Evolutionary conservation across 1,140 invertebrate genomes (phyloP), one percentile per base, ranked within the genome.

Genomic region (Drosophila nigromelanica): DNA sequence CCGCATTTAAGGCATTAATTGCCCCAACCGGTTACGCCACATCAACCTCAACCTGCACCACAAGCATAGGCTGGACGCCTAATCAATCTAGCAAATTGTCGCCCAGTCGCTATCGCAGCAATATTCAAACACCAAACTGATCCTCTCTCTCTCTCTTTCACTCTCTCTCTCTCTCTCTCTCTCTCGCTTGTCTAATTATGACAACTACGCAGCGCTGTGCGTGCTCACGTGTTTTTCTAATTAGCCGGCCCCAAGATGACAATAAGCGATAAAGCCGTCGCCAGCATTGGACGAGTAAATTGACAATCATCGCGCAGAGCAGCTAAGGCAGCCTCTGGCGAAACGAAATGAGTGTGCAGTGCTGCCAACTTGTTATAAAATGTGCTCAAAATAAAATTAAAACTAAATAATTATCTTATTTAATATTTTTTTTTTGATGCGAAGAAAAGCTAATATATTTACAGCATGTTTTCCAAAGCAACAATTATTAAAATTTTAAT

Each of bases 11-110:
- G 80, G 62, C 80, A 89, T 89, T 89, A 89, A 89, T 89, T 89
- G 83, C 73, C 52, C 33, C 10, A 89, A 87, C 82, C 79, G 83
- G 82, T 86, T 86, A 18, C 47, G 52, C 21, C 14, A 18, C 10
- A 27, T 8, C 43, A 24, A n/a, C n/a, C 27, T 14, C 37, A 15
- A 8, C 30, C 30, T 43, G 14, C 61, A 54, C 12, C 51, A 48
- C 2, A n/a, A 64, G 37, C 27, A 48, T 33, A 62, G 82, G 75
- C 75, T 60, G 73, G 67, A 74, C 79, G 66, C 61, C 82, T 79
- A 89, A 89, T 89, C 83, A 89, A 89, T 89, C 83, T 89, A 89
- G 83, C 83, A 89, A 89, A 89, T 89, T 89, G 83, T 89, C 83
- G 83, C 80, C 79, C 76, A 71, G 72, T 73, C 52, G 52, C 60